Evolutionary conservation across 2,113 vertebrate genomes (phyloP).

Genomic region (Elachura formosa): DNA sequence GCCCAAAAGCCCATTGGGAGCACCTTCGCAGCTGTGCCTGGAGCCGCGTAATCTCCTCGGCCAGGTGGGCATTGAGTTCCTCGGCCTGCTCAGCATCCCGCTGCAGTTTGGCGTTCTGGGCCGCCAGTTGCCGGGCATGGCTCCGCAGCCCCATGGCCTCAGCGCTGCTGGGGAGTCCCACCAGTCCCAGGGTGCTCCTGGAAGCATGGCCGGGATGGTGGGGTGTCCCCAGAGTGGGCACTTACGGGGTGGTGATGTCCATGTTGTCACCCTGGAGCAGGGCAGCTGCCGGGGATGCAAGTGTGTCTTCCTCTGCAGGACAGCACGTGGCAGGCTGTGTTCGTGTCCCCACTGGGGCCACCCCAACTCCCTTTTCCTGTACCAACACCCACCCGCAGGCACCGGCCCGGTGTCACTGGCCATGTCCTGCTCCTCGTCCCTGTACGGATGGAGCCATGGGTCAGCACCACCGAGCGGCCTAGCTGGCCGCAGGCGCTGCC

Average conservation of each 20-base stretch:
- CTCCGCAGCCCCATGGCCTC: not conserved
- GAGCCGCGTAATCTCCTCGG: not conserved
- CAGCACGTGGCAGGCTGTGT: too few species aligned
- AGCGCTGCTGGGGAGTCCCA: not conserved
- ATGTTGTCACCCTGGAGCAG: not conserved
- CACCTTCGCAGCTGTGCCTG: not conserved
- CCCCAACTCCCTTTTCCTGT: not conserved
- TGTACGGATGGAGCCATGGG: rapidly evolving
- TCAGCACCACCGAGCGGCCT: rapidly evolving
- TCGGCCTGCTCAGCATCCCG: not conserved
- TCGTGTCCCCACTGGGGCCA: not conserved
- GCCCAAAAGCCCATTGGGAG: rapidly evolving
- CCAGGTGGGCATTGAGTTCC: not conserved
- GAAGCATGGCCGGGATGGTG: rapidly evolving
- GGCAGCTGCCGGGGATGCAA: rapidly evolving
- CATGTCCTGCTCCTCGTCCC: not conserved
- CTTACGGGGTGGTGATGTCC: not conserved
- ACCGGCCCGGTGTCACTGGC: rapidly evolving
- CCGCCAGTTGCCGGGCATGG: not conserved
- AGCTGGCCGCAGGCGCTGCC: rapidly evolving
- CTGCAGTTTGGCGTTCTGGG: not conserved
- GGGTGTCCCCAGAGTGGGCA: rapidly evolving
- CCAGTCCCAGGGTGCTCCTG: rapidly evolving
- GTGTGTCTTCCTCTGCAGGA: rapidly evolving
- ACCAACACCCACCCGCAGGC: not conserved